A percentile compares a stretch with the other conserved stretches of the same genome.
phyloP scores from a whole-genome alignment of 2,797 vertebrate genomes.

The Dendrocincla fuliginosa region DNA sequence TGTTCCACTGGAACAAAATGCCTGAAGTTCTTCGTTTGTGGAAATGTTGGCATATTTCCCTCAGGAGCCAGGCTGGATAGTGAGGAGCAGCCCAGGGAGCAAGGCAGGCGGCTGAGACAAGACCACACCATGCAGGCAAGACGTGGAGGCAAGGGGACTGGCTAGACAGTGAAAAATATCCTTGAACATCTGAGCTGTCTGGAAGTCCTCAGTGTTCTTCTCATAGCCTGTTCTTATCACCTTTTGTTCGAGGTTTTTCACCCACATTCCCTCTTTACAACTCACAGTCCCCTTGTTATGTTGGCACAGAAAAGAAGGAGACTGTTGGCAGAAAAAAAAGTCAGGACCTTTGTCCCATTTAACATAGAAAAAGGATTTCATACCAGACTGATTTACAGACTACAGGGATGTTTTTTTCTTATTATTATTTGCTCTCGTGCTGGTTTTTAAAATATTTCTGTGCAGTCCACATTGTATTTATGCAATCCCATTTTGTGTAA shows the following conservation, averaged over 20 bases:
- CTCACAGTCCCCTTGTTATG: neutral
- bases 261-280: neutral
- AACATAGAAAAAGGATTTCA: neutral
- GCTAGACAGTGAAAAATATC: neutral
- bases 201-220: neutral
- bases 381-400: neutral
- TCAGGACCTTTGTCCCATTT: neutral
- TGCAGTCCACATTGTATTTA: neutral
- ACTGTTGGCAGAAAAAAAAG: neutral
- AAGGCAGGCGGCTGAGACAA: neutral
- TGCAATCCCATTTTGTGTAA: neutral
- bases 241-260: neutral
- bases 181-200: neutral
- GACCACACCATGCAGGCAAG: neutral
- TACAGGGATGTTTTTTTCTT: neutral
- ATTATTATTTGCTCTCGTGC: neutral
- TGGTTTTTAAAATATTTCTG: neutral
- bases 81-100: neutral
- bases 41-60: neutral
- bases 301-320: neutral
- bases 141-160: neutral
- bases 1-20: neutral
- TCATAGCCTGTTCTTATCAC: neutral
- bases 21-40: neutral
- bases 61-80: accelerated